Percentiles rank a stretch among this genome's conserved stretches.
phyloP scores from a whole-genome alignment of 2,113 vertebrate species.

The Phoxinus phoxinus region DNA sequence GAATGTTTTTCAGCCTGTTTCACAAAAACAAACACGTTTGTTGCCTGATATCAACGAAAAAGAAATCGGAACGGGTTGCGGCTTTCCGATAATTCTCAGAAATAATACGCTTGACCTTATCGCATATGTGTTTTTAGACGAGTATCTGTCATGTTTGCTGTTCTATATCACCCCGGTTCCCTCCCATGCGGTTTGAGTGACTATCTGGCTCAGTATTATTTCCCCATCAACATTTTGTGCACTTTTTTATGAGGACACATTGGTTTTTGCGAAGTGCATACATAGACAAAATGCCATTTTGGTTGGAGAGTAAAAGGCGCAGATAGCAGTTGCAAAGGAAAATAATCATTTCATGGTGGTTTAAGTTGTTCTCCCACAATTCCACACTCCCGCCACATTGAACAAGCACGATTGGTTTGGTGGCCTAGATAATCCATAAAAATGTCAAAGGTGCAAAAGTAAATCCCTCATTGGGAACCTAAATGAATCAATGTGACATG shows the following conservation, averaged over 20 bases:
- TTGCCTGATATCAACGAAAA: constrained; percentile 64
- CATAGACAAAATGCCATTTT: constrained; percentile 69
- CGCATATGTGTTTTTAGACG: constrained; percentile 52
- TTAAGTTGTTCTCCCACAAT: constrained; percentile 67
- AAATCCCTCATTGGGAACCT: neutral
- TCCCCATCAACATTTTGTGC: constrained; percentile 54
- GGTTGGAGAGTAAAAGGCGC: constrained; percentile 38
- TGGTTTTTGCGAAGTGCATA: constrained; percentile 62
- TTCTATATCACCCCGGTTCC: constrained; percentile 55
- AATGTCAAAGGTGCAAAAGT: neutral
- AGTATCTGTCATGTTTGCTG: constrained; percentile 49
- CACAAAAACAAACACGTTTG: constrained; percentile 53
- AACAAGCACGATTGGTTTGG: neutral
- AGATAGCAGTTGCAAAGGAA: constrained; percentile 73
- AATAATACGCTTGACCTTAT: constrained; percentile 74
- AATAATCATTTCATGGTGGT: constrained; percentile 69
- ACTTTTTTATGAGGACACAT: constrained; percentile 58
- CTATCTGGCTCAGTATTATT: constrained; percentile 53
- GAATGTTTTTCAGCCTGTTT: constrained; percentile 27
- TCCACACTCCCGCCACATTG: constrained; percentile 30
- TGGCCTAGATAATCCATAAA: constrained; percentile 28
- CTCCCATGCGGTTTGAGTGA: constrained; percentile 61
- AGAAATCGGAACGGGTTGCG: constrained; percentile 67
- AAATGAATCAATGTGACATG: neutral
- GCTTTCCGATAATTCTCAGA: constrained; percentile 72